These are phyloP conservation scores for Macrophya alboannulata DNA, from an alignment of 2,888 invertebrate genomes.

Conservation along the genomic window DNA sequence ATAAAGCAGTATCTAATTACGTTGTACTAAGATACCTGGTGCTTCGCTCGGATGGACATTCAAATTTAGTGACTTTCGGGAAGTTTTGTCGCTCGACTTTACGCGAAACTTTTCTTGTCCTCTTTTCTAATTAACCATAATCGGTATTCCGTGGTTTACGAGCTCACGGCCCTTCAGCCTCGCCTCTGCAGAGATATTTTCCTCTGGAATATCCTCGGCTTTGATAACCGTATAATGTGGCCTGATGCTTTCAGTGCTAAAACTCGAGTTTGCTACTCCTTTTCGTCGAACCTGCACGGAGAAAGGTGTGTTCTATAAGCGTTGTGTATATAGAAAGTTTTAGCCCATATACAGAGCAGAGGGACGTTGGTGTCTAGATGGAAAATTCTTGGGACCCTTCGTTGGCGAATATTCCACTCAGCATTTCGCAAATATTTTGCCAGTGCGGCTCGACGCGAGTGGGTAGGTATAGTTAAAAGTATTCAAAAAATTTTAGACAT, in stretches of 20 bases:
- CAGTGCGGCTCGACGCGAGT: neutral
- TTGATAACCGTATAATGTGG: conserved; percentile 15
- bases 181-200: neutral
- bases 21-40: neutral
- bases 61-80: conserved; percentile 34
- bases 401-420: conserved; percentile 42
- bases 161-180: conserved; percentile 8
- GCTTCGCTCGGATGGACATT: conserved; percentile 11
- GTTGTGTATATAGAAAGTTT: neutral
- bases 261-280: conserved; percentile 9
- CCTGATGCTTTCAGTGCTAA: conserved; percentile 15
- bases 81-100: conserved; percentile 31
- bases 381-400: conserved; percentile 49
- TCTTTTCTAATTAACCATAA: conserved; percentile 47
- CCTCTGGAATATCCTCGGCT: conserved; percentile 1
- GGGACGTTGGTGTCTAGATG: conserved; percentile 39
- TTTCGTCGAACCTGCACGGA: neutral
- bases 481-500: conserved; percentile 41
- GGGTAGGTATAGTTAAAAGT: conserved; percentile 25
- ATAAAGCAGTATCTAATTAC: conserved; percentile 6
- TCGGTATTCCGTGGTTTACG: conserved; percentile 42
- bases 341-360: neutral
- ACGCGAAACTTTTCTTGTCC: conserved; percentile 32
- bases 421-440: conserved; percentile 50
- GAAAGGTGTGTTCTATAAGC: conserved; percentile 4